Evolutionary conservation across 2,113 vertebrate species (phyloP).

Genomic region (Camelus bactrianus): DNA sequence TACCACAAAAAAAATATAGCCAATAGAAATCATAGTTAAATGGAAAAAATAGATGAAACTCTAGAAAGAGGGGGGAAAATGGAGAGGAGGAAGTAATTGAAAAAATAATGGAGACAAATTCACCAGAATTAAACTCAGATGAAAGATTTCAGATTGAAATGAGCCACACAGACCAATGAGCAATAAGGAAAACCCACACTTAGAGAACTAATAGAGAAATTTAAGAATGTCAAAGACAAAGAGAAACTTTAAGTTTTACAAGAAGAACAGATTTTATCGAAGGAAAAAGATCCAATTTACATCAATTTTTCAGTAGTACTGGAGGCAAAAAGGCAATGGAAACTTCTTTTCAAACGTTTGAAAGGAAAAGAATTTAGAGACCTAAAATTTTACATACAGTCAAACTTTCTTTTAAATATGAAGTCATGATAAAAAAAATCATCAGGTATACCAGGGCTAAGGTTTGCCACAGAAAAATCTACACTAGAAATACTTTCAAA

Average conservation of each 20-base stretch:
- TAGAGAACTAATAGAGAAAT: not conserved
- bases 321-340: not conserved
- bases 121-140: not conserved
- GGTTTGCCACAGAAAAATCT: not conserved
- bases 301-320: not conserved
- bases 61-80: not conserved
- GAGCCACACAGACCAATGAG: not conserved
- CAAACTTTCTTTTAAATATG: not conserved
- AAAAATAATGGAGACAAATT: not conserved
- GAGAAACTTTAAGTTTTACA: not conserved
- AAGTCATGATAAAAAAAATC: not conserved
- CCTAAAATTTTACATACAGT: not conserved
- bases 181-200: not conserved
- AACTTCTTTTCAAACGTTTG: not conserved
- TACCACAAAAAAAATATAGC: not conserved
- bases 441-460: not conserved
- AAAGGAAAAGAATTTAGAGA: slow-evolving; percentile 1
- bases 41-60: not conserved
- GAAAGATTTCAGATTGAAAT: not conserved
- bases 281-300: not conserved
- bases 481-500: not conserved
- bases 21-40: not conserved
- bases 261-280: not conserved
- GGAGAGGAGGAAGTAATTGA: not conserved
- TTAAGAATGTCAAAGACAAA: not conserved